A percentile compares a stretch with the other conserved stretches of the same genome.
phyloP scores from a whole-genome alignment of 2,113 vertebrate species.

The Neoarius graeffei region DNA sequence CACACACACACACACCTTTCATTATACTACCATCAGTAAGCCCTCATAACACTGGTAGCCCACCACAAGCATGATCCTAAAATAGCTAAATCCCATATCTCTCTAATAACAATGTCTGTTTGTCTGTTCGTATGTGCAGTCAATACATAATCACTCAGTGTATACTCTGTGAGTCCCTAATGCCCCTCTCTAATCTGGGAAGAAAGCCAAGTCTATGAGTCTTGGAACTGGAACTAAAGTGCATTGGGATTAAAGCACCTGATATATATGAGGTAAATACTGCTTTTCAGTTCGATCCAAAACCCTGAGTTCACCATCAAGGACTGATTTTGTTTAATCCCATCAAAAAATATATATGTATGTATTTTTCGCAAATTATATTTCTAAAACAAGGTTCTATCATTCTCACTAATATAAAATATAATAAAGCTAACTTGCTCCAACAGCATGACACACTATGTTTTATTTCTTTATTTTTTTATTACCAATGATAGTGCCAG shows the following conservation, averaged over 20 bases:
- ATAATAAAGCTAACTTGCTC: background rate
- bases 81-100: background rate
- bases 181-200: slow-evolving; percentile 18
- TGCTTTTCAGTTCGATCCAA: background rate
- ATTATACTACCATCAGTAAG: background rate
- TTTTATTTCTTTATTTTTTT: background rate
- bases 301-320: background rate
- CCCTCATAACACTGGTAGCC: background rate
- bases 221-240: background rate
- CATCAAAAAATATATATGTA: background rate
- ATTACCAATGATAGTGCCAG: background rate
- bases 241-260: slow-evolving; percentile 7
- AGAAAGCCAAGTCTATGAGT: slow-evolving; percentile 1
- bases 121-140: background rate
- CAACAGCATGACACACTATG: background rate
- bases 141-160: slow-evolving; percentile 15
- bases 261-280: slow-evolving; percentile 11
- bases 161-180: background rate
- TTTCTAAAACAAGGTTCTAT: background rate
- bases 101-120: slow-evolving; percentile 5
- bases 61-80: background rate
- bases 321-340: background rate
- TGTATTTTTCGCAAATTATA: background rate
- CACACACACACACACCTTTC: background rate
- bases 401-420: background rate